Conservation (phyloP, 2,797 vertebrate genomes). For the Tolypeutes matacus region DNA sequence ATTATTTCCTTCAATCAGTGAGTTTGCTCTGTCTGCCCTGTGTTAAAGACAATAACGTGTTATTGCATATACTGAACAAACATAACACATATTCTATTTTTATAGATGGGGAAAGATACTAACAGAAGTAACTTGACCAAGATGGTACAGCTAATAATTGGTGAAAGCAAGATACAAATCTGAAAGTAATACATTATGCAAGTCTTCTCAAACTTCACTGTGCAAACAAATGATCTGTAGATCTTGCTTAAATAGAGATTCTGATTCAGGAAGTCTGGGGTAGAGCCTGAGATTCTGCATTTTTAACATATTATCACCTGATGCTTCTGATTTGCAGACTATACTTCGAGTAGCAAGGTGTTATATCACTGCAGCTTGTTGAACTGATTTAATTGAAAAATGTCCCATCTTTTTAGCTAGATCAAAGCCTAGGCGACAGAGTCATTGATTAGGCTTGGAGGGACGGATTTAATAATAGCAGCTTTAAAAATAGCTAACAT, state of each 20-base stretch:
- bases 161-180: slow-evolving; percentile 33
- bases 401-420: not conserved
- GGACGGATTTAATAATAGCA: slow-evolving; percentile 9
- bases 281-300: not conserved
- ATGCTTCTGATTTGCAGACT: not conserved
- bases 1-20: slow-evolving; percentile 7
- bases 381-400: slow-evolving; percentile 15
- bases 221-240: not conserved
- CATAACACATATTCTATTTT: slow-evolving; percentile 6
- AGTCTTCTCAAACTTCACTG: slow-evolving; percentile 10
- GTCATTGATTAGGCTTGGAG: not conserved
- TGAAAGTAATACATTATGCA: not conserved
- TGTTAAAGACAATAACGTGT: slow-evolving; percentile 24
- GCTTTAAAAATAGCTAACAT: slow-evolving; percentile 7
- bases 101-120: not conserved
- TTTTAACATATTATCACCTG: slow-evolving; percentile 30
- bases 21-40: not conserved
- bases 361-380: not conserved
- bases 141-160: not conserved
- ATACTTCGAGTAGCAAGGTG: not conserved
- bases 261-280: not conserved
- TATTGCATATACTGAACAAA: slow-evolving; percentile 22
- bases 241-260: slow-evolving; percentile 43
- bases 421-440: slow-evolving; percentile 44
- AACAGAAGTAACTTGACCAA: slow-evolving; percentile 38